Percentiles rank a stretch among this genome's conserved stretches.
These are phyloP conservation scores for Paracentrotus lividus DNA, from an alignment of 53 echinoderm and acorn worm species.

Conservation along the genomic window DNA sequence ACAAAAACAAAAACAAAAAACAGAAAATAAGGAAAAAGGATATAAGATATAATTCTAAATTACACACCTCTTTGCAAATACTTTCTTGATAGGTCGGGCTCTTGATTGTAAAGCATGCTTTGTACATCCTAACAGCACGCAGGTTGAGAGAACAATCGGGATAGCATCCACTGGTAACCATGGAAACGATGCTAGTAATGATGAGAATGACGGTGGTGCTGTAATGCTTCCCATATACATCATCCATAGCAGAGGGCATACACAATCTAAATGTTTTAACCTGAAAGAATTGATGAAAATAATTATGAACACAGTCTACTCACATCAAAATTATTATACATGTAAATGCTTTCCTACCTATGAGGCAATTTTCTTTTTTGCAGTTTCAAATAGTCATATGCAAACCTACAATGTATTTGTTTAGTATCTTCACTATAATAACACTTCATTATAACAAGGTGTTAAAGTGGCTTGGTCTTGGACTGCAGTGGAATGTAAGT, in stretches of 20 bases:
- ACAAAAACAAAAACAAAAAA: not conserved
- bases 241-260: conserved; percentile 47
- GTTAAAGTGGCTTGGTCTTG: too few species aligned
- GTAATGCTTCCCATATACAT: conserved; percentile 47
- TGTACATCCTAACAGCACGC: not conserved
- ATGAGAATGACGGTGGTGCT: not conserved
- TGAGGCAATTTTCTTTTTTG: too few species aligned
- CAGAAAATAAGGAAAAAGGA: not conserved
- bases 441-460: too few species aligned
- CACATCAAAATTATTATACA: too few species aligned
- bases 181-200: not conserved
- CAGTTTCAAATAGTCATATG: too few species aligned
- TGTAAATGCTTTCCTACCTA: too few species aligned
- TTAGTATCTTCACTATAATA: too few species aligned
- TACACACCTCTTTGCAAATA: conserved; percentile 13
- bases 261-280: conserved; percentile 33
- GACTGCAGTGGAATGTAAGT: too few species aligned
- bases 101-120: conserved; percentile 18
- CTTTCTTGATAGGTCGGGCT: not conserved
- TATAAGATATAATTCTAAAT: not conserved
- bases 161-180: not conserved
- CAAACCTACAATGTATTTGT: too few species aligned
- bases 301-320: too few species aligned
- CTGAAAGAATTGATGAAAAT: not conserved
- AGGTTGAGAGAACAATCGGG: not conserved